A percentile compares a stretch with the other conserved stretches of the same genome.
phyloP scores from a whole-genome alignment of 2,888 invertebrate species.

The Crossocerus cetratus region DNA sequence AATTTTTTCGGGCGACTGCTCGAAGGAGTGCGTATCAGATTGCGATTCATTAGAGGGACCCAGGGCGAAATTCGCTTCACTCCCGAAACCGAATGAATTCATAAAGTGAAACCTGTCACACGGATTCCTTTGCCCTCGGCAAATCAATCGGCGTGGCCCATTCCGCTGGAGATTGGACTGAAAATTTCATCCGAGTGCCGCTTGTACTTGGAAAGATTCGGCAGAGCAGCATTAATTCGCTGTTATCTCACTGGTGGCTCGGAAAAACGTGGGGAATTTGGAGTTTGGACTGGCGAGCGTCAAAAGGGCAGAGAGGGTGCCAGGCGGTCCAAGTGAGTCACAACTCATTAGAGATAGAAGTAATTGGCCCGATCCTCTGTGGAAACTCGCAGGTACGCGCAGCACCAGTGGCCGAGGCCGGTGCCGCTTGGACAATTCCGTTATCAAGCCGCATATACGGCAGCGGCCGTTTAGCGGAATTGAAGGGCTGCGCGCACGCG shows the following conservation, averaged over 20 bases:
- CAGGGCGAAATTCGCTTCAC: background rate
- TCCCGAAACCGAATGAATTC: too few species aligned
- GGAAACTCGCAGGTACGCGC: background rate
- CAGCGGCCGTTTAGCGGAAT: constrained; percentile 22
- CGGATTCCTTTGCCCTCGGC: too few species aligned
- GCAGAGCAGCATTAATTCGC: too few species aligned
- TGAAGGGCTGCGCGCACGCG: constrained; percentile 20
- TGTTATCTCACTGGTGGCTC: too few species aligned
- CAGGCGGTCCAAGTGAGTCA: constrained; percentile 22
- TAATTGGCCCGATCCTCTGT: constrained; percentile 32
- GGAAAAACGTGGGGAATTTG: constrained; percentile 7
- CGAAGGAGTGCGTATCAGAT: too few species aligned
- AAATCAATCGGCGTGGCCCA: too few species aligned
- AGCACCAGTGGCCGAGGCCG: background rate
- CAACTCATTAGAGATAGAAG: constrained; percentile 40
- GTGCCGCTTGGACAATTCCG: constrained; percentile 21
- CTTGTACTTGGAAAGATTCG: too few species aligned
- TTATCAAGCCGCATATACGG: constrained; percentile 25
- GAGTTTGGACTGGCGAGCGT: background rate
- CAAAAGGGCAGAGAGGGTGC: constrained; percentile 6
- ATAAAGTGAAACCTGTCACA: too few species aligned
- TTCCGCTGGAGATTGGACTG: too few species aligned
- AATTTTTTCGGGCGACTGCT: too few species aligned
- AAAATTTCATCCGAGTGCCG: too few species aligned
- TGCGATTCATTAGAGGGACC: background rate